These are phyloP conservation scores for Perccottus glenii DNA, from an alignment of 2,113 vertebrate genomes.

Conservation along the genomic window DNA sequence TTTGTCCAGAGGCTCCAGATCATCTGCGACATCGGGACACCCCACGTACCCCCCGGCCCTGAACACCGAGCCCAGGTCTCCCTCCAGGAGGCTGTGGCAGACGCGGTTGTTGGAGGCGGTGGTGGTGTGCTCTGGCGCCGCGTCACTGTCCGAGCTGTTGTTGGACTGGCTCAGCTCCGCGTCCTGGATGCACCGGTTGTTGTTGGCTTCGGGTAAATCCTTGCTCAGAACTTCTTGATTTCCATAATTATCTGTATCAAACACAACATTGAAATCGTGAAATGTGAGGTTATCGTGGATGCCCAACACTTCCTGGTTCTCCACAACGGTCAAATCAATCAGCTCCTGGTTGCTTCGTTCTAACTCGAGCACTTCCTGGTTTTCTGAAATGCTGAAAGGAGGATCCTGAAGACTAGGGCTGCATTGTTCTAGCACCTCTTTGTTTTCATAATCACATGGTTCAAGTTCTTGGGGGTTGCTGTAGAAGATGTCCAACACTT, in stretches of 20 bases:
- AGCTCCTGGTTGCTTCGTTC: slow-evolving; percentile 43
- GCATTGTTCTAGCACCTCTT: slow-evolving; percentile 43
- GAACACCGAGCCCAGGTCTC: slow-evolving; percentile 65
- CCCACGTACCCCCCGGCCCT: slow-evolving; percentile 64
- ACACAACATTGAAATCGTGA: slow-evolving; percentile 8
- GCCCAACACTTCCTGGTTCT: slow-evolving; percentile 36
- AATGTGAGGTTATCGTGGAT: slow-evolving; percentile 26
- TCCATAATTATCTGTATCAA: slow-evolving; percentile 35
- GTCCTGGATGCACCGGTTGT: slow-evolving; percentile 45
- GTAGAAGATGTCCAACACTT: slow-evolving; percentile 46
- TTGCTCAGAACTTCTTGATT: slow-evolving; percentile 56
- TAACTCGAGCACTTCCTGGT: slow-evolving; percentile 52
- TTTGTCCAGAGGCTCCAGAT: slow-evolving; percentile 57
- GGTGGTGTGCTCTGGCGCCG: slow-evolving; percentile 31
- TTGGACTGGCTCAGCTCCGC: slow-evolving; percentile 12
- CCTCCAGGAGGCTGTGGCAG: slow-evolving; percentile 39
- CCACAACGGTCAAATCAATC: slow-evolving; percentile 17
- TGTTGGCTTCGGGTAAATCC: slow-evolving; percentile 45
- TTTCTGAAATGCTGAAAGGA: slow-evolving; percentile 16
- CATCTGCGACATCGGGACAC: slow-evolving; percentile 72
- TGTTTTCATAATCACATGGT: slow-evolving; percentile 24
- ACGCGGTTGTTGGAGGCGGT: slow-evolving; percentile 1
- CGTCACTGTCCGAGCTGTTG: slow-evolving; percentile 62
- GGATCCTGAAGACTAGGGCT: slow-evolving; percentile 22
- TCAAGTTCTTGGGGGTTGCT: slow-evolving; percentile 21